Base-by-base conservation (phyloP, 1,140 invertebrate genomes). In the Potamilus streckersoni region DNA sequence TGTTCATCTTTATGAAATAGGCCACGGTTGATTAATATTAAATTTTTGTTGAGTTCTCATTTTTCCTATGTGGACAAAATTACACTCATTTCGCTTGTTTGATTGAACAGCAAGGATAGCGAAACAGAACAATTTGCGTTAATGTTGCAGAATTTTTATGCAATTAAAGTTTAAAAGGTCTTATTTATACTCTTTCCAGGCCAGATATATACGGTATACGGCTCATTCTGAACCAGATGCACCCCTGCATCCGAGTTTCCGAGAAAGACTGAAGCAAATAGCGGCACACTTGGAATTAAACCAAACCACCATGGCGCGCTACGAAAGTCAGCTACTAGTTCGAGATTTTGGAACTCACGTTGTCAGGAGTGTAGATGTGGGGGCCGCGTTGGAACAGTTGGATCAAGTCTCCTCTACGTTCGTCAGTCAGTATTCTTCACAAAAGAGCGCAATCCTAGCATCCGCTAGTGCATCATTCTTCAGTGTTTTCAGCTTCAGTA, bases 271-370 rank as follows among this genome's bases (percentile, higher is more conserved):
- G 14, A 60, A 76, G 60, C 62, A 65, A 6, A 81, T 83, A n/a
- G 79, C 72, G 0, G 63, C 66, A 6, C 71, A 75, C 64, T 31
- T 84, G 0, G 55, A 75, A 56, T 57, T 72, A 15, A 75, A 79
- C 59, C 56, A 79, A 49, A 71, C 71, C 14, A 61, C 60, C 17
- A 49, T 67, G 57, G 82, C 80, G 2, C 38, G 72, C 16, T 83
- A 81, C 69, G 62, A 74, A 57, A 69, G 73, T 19, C 76, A 83
- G 73, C 60, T 84, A 2, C 71, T 85, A 14, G 76, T 84, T 15
- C 73, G 84, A n/a, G 84, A 85, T 70, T 85, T 78, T 67, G 84
- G 84, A 2, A 84, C 84, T 6, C 84, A 85, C 73, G 64, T 80
- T n/a, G 62, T 80, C n/a, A 80, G 68, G n/a, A 71, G 71, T 59